Evolutionary conservation across 2,888 invertebrate species (phyloP).

Genomic region (Galeopsomyia nigrocyanea): DNA sequence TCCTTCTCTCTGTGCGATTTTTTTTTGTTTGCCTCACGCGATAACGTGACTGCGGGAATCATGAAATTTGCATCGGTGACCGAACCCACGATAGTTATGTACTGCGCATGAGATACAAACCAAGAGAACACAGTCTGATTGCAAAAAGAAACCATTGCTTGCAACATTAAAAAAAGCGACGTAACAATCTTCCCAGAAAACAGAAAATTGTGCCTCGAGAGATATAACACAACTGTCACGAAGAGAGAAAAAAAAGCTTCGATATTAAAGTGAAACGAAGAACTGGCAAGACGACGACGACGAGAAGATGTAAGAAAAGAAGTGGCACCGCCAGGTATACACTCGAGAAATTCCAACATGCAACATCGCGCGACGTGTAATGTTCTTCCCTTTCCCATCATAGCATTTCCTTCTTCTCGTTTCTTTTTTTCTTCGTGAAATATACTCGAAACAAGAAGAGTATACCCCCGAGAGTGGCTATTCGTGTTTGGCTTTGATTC

Average conservation of each 20-base stretch:
- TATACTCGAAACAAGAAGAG: background rate
- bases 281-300: background rate
- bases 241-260: background rate
- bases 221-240: background rate
- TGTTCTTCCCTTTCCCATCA: background rate
- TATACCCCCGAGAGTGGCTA: background rate
- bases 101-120: background rate
- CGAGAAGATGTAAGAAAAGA: background rate
- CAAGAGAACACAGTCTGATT: background rate
- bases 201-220: too few species aligned
- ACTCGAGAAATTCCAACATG: slow-evolving; percentile 27
- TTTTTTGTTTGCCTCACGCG: slow-evolving; percentile 53
- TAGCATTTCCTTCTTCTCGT: slow-evolving; percentile 13
- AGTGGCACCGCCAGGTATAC: slow-evolving; percentile 24
- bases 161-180: background rate
- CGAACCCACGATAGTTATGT: slow-evolving; percentile 20
- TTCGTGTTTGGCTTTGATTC: slow-evolving; percentile 9
- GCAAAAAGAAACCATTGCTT: background rate
- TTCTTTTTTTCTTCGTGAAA: background rate
- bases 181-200: too few species aligned
- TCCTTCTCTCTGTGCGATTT: slow-evolving; percentile 1
- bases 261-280: background rate
- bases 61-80: slow-evolving; percentile 54
- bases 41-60: slow-evolving; percentile 56
- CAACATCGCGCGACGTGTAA: slow-evolving; percentile 21